These are phyloP conservation scores for Monarcha castaneiventris DNA, from an alignment of 2,113 vertebrate genomes.

Conservation along the genomic window DNA sequence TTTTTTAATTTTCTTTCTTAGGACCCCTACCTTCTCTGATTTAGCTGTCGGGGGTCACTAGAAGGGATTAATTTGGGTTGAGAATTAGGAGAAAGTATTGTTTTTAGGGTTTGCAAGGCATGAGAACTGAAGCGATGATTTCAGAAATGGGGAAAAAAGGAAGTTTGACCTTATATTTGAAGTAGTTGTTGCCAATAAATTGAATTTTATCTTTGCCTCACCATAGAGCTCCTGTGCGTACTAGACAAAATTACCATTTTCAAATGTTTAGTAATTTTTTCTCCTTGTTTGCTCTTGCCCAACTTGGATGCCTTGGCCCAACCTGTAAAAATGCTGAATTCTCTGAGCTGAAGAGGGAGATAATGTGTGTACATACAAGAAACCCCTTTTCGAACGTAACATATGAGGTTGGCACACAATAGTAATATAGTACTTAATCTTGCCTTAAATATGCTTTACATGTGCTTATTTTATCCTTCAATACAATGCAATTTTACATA, in stretches of 20 bases:
- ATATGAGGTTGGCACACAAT: not conserved
- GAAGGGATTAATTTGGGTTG: not conserved
- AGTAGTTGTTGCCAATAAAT: not conserved
- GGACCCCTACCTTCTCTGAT: not conserved
- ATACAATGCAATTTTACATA: not conserved
- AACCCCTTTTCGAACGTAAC: not conserved
- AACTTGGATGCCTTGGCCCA: not conserved
- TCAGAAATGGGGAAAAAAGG: not conserved
- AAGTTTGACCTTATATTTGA: not conserved
- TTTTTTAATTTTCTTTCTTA: not conserved
- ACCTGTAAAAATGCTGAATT: not conserved
- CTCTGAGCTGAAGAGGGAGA: not conserved
- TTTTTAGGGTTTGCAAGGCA: not conserved
- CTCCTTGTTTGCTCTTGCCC: not conserved
- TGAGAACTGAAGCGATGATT: not conserved
- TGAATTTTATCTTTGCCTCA: not conserved
- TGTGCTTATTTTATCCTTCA: not conserved
- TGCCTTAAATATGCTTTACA: not conserved
- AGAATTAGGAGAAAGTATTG: not conserved
- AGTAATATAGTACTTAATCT: not conserved
- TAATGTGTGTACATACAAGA: not conserved
- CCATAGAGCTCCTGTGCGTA: not conserved
- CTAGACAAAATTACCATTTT: not conserved
- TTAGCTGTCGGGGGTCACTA: not conserved
- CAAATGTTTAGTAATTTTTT: not conserved